Evolutionary conservation across 1,140 invertebrate genomes (phyloP).

Genomic region (Phymastichus coffea): DNA sequence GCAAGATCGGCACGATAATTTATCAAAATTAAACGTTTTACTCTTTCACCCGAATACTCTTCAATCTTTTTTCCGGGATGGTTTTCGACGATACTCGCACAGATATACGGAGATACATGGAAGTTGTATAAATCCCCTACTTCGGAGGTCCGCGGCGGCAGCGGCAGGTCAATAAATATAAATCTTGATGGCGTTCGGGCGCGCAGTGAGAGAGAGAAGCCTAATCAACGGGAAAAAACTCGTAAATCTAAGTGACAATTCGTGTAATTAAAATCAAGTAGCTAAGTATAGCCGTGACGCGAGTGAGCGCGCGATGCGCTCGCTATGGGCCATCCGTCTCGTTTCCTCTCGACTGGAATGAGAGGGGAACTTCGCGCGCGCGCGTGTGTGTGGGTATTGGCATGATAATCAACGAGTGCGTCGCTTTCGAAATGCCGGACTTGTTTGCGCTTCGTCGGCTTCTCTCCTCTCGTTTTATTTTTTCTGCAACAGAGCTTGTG

Average conservation of each 20-base stretch:
- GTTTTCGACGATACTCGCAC: no score
- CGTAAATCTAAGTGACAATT: conserved; percentile 43
- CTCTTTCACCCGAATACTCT: no score
- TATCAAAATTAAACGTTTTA: no score
- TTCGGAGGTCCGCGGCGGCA: conserved; percentile 9
- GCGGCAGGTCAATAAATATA: conserved; percentile 30
- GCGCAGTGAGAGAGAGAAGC: conserved; percentile 2
- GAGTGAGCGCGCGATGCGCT: conserved; percentile 23
- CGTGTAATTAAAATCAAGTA: conserved; percentile 47
- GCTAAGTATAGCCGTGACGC: conserved; percentile 34
- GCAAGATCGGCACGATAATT: no score
- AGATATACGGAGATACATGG: no score
- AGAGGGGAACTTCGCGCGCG: conserved; percentile 21
- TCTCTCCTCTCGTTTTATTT: no score
- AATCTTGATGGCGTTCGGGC: conserved; percentile 26
- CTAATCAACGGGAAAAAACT: conserved; percentile 34
- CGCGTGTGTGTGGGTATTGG: neutral
- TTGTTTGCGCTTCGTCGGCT: neutral
- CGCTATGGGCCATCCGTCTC: no score
- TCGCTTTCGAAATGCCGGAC: neutral
- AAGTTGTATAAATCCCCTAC: conserved; percentile 14
- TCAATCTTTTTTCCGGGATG: no score
- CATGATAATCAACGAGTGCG: neutral
- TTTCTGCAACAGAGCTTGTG: no score
- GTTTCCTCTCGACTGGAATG: no score